Percentiles rank a stretch among this genome's conserved stretches.
Evolutionary conservation across 2,797 vertebrate species (phyloP).

Genomic region (Lithobates pipiens): DNA sequence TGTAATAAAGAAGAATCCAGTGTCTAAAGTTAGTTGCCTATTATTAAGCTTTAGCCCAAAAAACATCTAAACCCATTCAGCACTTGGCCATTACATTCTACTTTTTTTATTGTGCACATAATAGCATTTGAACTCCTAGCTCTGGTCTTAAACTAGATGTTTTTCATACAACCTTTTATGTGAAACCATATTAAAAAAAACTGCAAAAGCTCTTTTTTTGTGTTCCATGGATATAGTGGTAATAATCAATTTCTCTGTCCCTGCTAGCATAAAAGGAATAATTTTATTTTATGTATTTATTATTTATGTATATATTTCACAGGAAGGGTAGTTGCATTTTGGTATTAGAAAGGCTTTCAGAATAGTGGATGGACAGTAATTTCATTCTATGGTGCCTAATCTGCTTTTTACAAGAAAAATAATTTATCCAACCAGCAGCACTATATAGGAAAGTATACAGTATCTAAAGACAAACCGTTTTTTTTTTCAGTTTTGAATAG

Average conservation of each 20-base stretch:
- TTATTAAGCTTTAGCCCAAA: not conserved
- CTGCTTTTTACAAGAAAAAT: no score
- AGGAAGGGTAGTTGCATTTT: constrained; percentile 1
- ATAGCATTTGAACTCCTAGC: constrained; percentile 21
- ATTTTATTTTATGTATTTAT: constrained; percentile 6
- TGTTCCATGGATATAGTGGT: not conserved
- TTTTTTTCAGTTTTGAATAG: no score
- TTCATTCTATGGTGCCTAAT: no score
- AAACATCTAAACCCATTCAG: constrained; percentile 3
- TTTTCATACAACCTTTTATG: constrained; percentile 36
- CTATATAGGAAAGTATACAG: no score
- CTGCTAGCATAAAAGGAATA: constrained; percentile 1
- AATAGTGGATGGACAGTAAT: not conserved
- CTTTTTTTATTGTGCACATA: constrained; percentile 32
- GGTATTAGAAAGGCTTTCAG: not conserved
- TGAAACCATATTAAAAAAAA: constrained; percentile 32
- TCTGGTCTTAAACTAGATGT: constrained; percentile 25
- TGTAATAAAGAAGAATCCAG: not conserved
- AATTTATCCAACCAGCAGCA: no score
- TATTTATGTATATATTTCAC: no score
- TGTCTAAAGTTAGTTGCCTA: not conserved
- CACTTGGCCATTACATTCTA: constrained; percentile 9
- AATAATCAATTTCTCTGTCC: constrained; percentile 22
- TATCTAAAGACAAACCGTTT: no score
- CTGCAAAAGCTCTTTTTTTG: constrained; percentile 3